Evolutionary conservation across 2,797 vertebrate species (phyloP), one percentile per base, ranked within the genome.

Genomic region (Gymnoscopelus braueri): DNA sequence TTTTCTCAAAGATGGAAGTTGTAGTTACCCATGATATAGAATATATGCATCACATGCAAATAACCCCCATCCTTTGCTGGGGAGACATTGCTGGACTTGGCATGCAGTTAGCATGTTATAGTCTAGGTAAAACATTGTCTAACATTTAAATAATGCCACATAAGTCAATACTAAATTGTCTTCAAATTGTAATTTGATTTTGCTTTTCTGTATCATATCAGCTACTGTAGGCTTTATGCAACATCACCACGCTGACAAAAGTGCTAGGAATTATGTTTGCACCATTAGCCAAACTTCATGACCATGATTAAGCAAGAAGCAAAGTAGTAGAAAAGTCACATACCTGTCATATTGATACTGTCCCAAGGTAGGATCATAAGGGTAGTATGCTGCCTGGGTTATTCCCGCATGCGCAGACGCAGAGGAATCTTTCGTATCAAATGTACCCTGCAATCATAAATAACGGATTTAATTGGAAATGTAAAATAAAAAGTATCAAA

Each of bases 381-480:
- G 97, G 76, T 98, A 99, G 90, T 98, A 98, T 61, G 96, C 93
- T 19, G 96, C 93, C 68, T 96, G 97, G 7, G 96, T 92, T 73
- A 99, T 96, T 54, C 97, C 95, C 74, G 96, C 94, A 93, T 98
- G 97, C 80, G 96, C 94, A 92, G 97, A 96, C 64, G 95, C 95
- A 2, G 94, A 91, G 57, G 94, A 93, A 39, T 99, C 97, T 93
- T 99, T 99, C 53, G 96, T 89, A 54, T 99, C 97, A 68, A 98
- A 98, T 74, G 96, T 93, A 78, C 97, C 97, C 97, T 98, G 94
- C 72, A 94, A 93, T 77, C 86, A 78, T 23, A 82, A 49, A 80
- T n/a, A 52, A 61, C 77, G 23, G 76, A 10, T 35, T 10, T 62
- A 39, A 70, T 52, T 48, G 58, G 47, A 62, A 70, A 24, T 15